Evolutionary conservation across 2,888 invertebrate genomes (phyloP).

Genomic region (Xanthorhoe designata): DNA sequence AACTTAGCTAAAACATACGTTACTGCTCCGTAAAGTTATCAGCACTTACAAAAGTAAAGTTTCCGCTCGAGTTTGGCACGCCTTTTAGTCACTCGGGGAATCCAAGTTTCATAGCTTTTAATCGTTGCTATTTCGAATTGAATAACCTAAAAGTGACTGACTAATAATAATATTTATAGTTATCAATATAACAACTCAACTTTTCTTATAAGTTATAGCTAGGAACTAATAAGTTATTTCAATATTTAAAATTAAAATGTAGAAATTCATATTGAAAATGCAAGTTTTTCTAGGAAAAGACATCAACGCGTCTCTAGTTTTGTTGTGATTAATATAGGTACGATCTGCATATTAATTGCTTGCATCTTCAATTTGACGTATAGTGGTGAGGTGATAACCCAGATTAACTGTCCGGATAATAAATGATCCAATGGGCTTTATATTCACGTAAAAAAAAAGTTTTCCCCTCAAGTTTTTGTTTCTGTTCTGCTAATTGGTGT

Average conservation of each 20-base stretch:
- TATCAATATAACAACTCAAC: neutral
- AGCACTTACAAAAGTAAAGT: conserved; percentile 26
- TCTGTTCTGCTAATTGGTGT: too few relatives aligned
- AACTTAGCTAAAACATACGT: conserved; percentile 11
- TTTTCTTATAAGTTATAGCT: too few relatives aligned
- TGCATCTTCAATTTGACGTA: neutral
- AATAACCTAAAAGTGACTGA: neutral
- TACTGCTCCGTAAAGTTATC: conserved; percentile 15
- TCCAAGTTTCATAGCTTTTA: conserved; percentile 7
- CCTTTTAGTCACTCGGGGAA: conserved; percentile 8
- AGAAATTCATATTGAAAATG: neutral
- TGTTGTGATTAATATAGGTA: neutral
- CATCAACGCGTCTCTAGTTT: conserved; percentile 58
- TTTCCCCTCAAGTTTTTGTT: too few relatives aligned
- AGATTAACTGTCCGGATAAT: neutral
- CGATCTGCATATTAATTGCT: neutral
- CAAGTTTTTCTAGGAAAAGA: conserved; percentile 54
- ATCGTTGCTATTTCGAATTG: neutral
- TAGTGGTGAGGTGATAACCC: neutral
- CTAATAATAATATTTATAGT: neutral
- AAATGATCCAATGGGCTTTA: conserved; percentile 8
- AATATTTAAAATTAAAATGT: too few relatives aligned
- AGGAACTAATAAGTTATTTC: too few relatives aligned
- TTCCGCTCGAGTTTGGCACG: conserved; percentile 22
- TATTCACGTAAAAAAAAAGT: too few relatives aligned